Evolutionary conservation across 2,797 vertebrate genomes (phyloP).

Genomic region (Acanthornis magna): DNA sequence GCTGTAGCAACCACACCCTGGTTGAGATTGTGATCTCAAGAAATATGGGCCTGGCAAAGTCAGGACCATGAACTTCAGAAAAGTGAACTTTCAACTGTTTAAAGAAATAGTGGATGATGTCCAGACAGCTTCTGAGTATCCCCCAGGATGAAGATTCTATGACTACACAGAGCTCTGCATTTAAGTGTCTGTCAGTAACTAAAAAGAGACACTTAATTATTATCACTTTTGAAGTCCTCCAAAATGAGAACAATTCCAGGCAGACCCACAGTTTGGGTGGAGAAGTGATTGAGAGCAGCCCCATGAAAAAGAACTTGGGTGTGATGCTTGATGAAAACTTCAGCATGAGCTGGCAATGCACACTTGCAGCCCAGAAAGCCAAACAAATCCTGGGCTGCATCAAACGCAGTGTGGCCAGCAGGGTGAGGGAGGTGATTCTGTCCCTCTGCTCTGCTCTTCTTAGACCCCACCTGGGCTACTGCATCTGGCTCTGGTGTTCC

Average conservation of each 20-base stretch:
- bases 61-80: not conserved
- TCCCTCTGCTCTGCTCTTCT: not conserved
- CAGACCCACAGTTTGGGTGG: not conserved
- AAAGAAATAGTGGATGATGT: not conserved
- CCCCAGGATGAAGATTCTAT: not conserved
- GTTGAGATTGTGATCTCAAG: not conserved
- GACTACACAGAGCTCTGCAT: not conserved
- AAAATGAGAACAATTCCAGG: not conserved
- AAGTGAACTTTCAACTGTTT: not conserved
- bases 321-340: not conserved
- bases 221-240: not conserved
- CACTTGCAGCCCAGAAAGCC: not conserved
- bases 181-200: not conserved
- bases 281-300: not conserved
- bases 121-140: not conserved
- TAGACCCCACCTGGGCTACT: not conserved
- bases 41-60: not conserved
- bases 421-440: not conserved
- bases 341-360: not conserved
- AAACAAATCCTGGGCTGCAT: not conserved
- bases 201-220: not conserved
- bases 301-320: not conserved
- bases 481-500: not conserved
- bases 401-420: not conserved
- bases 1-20: rapidly evolving